Conservation (phyloP, 2,888 invertebrate species). For the Acronicta leporina region DNA sequence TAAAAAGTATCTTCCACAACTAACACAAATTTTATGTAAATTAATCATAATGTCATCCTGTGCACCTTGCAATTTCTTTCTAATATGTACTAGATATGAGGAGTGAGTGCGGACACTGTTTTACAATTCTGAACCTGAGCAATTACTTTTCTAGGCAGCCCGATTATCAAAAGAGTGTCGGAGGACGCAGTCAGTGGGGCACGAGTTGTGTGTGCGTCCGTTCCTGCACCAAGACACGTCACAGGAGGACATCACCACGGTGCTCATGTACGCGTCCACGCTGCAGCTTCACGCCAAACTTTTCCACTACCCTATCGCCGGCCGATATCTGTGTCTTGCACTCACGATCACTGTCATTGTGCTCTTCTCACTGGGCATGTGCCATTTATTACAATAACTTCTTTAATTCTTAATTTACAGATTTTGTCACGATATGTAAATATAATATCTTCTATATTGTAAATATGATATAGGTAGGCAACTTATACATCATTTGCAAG, state of each 20-base stretch:
- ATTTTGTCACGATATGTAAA: slow-evolving; percentile 26
- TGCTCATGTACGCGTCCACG: slow-evolving; percentile 93
- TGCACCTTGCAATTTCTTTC: too few relatives aligned
- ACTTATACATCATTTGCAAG: not conserved
- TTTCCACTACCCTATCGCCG: slow-evolving; percentile 92
- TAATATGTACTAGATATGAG: too few relatives aligned
- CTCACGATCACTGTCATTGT: slow-evolving; percentile 89
- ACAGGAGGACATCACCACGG: slow-evolving; percentile 92
- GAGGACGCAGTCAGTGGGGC: slow-evolving; percentile 92
- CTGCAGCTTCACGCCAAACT: slow-evolving; percentile 93
- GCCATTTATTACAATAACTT: slow-evolving; percentile 88
- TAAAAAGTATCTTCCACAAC: too few relatives aligned
- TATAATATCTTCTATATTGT: not conserved
- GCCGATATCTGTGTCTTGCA: slow-evolving; percentile 91
- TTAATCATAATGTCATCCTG: too few relatives aligned
- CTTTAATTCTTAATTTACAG: slow-evolving; percentile 1
- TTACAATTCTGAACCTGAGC: not conserved
- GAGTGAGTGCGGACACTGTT: too few relatives aligned
- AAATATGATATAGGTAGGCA: slow-evolving; percentile 4
- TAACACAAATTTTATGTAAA: too few relatives aligned
- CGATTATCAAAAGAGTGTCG: slow-evolving; percentile 92
- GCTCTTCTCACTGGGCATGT: slow-evolving; percentile 92
- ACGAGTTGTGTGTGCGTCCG: slow-evolving; percentile 93
- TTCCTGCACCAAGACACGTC: slow-evolving; percentile 94
- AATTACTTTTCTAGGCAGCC: slow-evolving; percentile 90